These are phyloP conservation scores for Bathynomus jamesi DNA, from an alignment of 1,140 invertebrate species.

Conservation along the genomic window DNA sequence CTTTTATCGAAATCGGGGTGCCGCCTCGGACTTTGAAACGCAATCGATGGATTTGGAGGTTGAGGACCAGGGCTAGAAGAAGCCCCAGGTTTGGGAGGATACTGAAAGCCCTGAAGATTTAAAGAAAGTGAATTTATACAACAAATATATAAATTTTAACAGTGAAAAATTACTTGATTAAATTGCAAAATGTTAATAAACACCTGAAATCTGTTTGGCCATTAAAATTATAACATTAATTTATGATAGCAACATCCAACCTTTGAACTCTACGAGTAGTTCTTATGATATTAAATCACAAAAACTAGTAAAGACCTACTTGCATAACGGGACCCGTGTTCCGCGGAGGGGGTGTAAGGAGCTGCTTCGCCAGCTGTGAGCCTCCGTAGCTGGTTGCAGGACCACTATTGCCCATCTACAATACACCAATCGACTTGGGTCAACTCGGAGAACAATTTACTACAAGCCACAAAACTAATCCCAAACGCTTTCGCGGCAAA, in stretches of 20 bases:
- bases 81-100: slow-evolving; percentile 56
- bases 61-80: slow-evolving; percentile 30
- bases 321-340: slow-evolving; percentile 31
- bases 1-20: slow-evolving; percentile 74
- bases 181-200: too few relatives aligned
- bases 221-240: too few relatives aligned
- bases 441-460: not conserved
- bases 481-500: not conserved
- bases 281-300: too few relatives aligned
- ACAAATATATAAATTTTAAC: not conserved
- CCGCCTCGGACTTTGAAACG: slow-evolving; percentile 41
- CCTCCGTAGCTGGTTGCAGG: slow-evolving; percentile 37
- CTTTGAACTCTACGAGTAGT: too few relatives aligned
- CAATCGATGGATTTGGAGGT: slow-evolving; percentile 4
- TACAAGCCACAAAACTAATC: slow-evolving; percentile 12
- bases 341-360: slow-evolving; percentile 47
- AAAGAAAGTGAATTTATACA: slow-evolving; percentile 3
- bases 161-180: too few relatives aligned
- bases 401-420: slow-evolving; percentile 34
- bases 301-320: too few relatives aligned
- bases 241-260: too few relatives aligned
- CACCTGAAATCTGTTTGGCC: too few relatives aligned
- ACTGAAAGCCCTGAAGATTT: slow-evolving; percentile 46
- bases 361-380: slow-evolving; percentile 53
- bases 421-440: slow-evolving; percentile 15